Conservation (phyloP, 2,888 invertebrate genomes). For the Ecliptopera silaceata region DNA sequence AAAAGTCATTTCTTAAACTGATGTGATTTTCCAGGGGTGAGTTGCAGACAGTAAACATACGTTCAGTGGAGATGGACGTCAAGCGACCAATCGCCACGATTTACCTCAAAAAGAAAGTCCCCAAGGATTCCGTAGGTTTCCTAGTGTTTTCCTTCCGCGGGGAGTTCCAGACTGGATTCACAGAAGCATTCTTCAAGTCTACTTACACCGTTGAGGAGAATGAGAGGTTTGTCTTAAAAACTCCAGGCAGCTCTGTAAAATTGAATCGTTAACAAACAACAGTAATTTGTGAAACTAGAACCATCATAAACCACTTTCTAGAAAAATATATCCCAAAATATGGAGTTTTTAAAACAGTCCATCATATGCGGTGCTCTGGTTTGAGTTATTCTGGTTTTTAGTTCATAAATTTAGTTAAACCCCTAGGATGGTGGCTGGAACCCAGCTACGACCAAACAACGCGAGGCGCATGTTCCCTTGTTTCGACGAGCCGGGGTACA, state of each 20-base stretch:
- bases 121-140: slow-evolving; percentile 82
- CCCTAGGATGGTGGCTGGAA: slow-evolving; percentile 84
- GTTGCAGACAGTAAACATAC: slow-evolving; percentile 40
- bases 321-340: no score
- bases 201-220: slow-evolving; percentile 79
- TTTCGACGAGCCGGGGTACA: slow-evolving; percentile 90
- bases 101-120: slow-evolving; percentile 81
- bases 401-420: background rate
- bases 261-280: background rate
- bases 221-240: slow-evolving; percentile 55
- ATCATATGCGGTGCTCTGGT: no score
- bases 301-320: no score
- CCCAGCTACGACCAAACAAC: slow-evolving; percentile 87
- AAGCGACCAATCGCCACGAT: slow-evolving; percentile 85
- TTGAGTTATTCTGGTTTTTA: no score
- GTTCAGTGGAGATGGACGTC: slow-evolving; percentile 76
- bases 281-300: no score
- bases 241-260: background rate
- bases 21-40: slow-evolving; percentile 7
- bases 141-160: slow-evolving; percentile 87
- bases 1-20: no score
- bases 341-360: no score
- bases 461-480: slow-evolving; percentile 91
- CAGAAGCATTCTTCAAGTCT: slow-evolving; percentile 88
- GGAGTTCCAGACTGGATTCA: slow-evolving; percentile 83